Percentiles rank a stretch among this genome's conserved stretches.
These are phyloP conservation scores for Byasa hedistus DNA, from an alignment of 2,888 invertebrate genomes.

Conservation along the genomic window DNA sequence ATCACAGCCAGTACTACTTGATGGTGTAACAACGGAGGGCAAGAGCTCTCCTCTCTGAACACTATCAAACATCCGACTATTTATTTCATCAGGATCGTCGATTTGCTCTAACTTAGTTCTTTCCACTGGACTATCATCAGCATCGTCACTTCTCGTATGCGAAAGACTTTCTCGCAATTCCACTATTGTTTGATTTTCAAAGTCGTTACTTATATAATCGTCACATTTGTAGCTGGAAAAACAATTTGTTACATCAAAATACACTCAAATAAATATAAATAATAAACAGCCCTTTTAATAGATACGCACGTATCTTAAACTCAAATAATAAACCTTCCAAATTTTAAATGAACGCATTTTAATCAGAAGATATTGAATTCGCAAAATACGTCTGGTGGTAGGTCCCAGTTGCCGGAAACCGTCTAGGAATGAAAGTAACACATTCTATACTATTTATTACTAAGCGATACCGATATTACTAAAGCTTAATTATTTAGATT, in stretches of 20 bases:
- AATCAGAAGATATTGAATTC: no score
- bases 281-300: background rate
- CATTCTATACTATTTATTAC: no score
- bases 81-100: slow-evolving; percentile 48
- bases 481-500: no score
- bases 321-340: no score
- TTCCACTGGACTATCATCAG: slow-evolving; percentile 39
- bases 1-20: slow-evolving; percentile 42
- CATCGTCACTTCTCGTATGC: slow-evolving; percentile 46
- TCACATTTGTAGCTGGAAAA: slow-evolving; percentile 87
- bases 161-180: slow-evolving; percentile 78
- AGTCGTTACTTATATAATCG: slow-evolving; percentile 88
- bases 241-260: background rate
- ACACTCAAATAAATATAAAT: background rate
- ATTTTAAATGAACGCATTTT: no score
- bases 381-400: no score
- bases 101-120: slow-evolving; percentile 45
- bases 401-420: no score
- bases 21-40: slow-evolving; percentile 39
- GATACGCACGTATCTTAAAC: no score
- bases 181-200: slow-evolving; percentile 76
- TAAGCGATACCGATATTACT: no score
- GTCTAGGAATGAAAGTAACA: no score
- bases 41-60: slow-evolving; percentile 40
- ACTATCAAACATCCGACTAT: slow-evolving; percentile 40